Percentiles rank a stretch among this genome's conserved stretches.
phyloP scores from a whole-genome alignment of 2,888 invertebrate species.

The Myopa tessellatipennis region DNA sequence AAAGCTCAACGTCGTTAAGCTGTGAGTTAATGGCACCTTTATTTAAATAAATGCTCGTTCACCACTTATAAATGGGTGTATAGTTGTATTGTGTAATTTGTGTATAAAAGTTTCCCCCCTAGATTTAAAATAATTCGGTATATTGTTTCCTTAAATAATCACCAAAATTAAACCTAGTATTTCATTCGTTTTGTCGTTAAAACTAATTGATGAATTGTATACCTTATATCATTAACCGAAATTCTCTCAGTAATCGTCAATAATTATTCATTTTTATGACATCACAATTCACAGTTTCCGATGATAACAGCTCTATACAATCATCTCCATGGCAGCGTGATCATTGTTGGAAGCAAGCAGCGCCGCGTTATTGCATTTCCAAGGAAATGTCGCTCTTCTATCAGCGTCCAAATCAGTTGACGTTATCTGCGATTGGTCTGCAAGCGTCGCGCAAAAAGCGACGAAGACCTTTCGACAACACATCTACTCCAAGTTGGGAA shows the following conservation, averaged over 20 bases:
- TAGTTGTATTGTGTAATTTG: too few relatives aligned
- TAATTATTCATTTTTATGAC: too few relatives aligned
- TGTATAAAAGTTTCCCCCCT: too few relatives aligned
- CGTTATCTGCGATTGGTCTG: slow-evolving; percentile 56
- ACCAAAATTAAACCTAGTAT: too few relatives aligned
- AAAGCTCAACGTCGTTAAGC: slow-evolving; percentile 84
- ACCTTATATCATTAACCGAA: too few relatives aligned
- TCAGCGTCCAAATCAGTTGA: slow-evolving; percentile 59
- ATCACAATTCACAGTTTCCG: slow-evolving; percentile 74
- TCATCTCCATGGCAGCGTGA: slow-evolving; percentile 92
- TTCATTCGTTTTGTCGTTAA: too few relatives aligned
- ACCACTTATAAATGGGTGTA: background rate
- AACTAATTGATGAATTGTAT: too few relatives aligned
- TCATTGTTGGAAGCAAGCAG: slow-evolving; percentile 88
- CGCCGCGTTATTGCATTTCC: slow-evolving; percentile 79
- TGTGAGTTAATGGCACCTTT: slow-evolving; percentile 70
- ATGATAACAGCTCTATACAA: slow-evolving; percentile 90
- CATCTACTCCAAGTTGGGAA: slow-evolving; percentile 35
- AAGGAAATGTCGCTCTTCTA: slow-evolving; percentile 78
- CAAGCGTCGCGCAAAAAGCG: slow-evolving; percentile 70
- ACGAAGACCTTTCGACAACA: slow-evolving; percentile 75
- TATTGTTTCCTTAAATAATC: too few relatives aligned
- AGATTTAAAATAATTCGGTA: too few relatives aligned
- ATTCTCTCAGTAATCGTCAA: too few relatives aligned
- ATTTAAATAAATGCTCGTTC: background rate